Conservation (phyloP, 2,797 vertebrate species). For the Acrossocheilus wenchowensis region DNA sequence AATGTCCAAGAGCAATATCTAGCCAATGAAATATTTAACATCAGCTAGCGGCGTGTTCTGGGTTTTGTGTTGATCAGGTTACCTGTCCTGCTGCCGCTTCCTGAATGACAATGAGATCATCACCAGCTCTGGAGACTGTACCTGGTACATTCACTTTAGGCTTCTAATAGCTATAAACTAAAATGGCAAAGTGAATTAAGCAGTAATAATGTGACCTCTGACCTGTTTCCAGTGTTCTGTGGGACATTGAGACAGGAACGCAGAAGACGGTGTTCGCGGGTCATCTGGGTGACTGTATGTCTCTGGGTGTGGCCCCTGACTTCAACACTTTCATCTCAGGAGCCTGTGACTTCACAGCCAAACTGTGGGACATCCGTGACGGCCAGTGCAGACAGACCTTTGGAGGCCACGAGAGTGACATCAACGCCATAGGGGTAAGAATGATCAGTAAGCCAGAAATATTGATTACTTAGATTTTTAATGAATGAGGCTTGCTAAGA, state of each 20-base stretch:
- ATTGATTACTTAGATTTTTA: not conserved
- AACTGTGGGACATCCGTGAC: constrained; percentile 96
- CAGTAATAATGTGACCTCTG: constrained; percentile 8
- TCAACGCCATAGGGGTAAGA: constrained; percentile 92
- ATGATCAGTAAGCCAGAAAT: not conserved
- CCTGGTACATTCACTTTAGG: constrained; percentile 81
- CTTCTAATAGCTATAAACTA: not conserved
- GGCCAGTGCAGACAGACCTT: constrained; percentile 93
- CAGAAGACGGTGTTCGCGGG: constrained; percentile 90
- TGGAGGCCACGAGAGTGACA: constrained; percentile 92
- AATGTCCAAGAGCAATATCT: not conserved
- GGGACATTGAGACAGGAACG: constrained; percentile 97
- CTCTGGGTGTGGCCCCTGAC: constrained; percentile 91
- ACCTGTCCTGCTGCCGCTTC: constrained; percentile 96
- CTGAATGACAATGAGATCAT: constrained; percentile 93
- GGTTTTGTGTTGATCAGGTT: constrained; percentile 77
- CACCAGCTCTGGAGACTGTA: constrained; percentile 96
- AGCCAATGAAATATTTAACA: not conserved
- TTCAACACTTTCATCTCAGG: constrained; percentile 95
- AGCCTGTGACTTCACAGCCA: constrained; percentile 94
- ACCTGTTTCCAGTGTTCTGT: constrained; percentile 81
- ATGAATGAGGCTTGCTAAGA: not conserved
- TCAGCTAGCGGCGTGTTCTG: not conserved
- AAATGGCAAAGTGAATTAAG: not conserved
- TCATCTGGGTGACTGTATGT: constrained; percentile 97